Evolutionary conservation across 2,888 invertebrate species (phyloP), one percentile per base, ranked within the genome.

Genomic region (Xylocampa areola): DNA sequence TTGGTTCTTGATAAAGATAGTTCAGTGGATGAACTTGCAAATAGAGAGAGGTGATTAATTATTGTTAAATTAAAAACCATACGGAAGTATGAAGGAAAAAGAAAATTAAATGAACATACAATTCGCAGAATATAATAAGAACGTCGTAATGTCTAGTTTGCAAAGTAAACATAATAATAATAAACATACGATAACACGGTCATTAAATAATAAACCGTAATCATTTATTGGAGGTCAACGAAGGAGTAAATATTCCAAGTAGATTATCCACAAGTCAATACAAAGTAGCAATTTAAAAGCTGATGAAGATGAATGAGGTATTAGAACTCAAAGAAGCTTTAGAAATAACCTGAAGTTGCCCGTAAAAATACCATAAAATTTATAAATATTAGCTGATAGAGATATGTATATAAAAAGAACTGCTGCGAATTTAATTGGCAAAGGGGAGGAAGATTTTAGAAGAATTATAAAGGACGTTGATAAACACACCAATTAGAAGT

Each of bases 181-280:
- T 29, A 58, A 35, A 43, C n/a, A 51, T 39, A 33, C 11, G 44
- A 66, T 66, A 71, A 44, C 13, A 14, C 23, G 19, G 14, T 41
- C 30, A 59, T 71, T 72, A 51, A 59, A 67, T 51, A 58, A 71
- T 71, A 66, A 59, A 57, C 30, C 40, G 41, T 67, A 57, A 59
- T 59, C 37, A 66, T 54, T 51, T 40, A 66, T 49, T 57, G 33
- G 58, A 66, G 66, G 68, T 39, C 50, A 75, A 44, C n/a, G 25
- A 19, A 29, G 35, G 16, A 45, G 35, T 58, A 30, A 30, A 58
- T 74, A 74, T 44, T 52, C 29, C 32, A 37, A 43, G 35, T 51
- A 43, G 40, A 58, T 32, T 48, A 67, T 39, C 17, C 25, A 36
- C 19, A 19, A 40, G 43, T 11, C 25, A 8, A 7, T 44, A 35